Base-by-base conservation (phyloP, 2,113 vertebrate genomes). In the Lathamus discolor region DNA sequence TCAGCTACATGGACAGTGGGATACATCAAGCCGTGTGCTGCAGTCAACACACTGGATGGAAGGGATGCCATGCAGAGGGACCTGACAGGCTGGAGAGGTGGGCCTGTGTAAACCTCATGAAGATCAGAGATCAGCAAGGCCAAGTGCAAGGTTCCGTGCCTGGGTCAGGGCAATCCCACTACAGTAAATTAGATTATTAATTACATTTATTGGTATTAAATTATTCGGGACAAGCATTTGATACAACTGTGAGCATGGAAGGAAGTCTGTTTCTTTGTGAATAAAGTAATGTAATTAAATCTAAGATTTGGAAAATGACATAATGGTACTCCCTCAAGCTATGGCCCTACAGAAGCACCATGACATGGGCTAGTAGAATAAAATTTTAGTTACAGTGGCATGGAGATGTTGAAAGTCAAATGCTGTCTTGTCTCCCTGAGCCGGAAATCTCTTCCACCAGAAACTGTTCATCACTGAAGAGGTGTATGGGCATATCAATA, bases 111-210 rank as follows among this genome's bases (percentile, higher is more conserved):
- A 59, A 59, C 13, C 57, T n/a, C 22, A 59, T 35, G 57, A 59
- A 35, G 57, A 24, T 59, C 13, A 35, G 33, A 35, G 57, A 24
- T 59, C 13, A 35, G 33, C 22, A 59, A 35, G 33, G 33, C 9
- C 20, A 59, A 59, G 33, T 59, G 20, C 33, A 59, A 59, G 57
- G 33, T 59, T 13, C 33, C n/a, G 33, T 59, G n/a, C 33, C 20
- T 59, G 9, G 57, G n/a, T 59, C n/a, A 59, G 33, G 33, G n/a
- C 55, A 82, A 39, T 39, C 43, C 39, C 43, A 76, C n/a, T 33
- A 24, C 29, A 87, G 52, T 52, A 82, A 87, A 91, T 85, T 79
- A 90, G 62, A 27, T 91, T 84, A 84, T 87, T 91, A 91, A 95
- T 90, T 96, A 55, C 33, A 48, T 72, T 73, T 82, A 82, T 55